Conservation (phyloP, 2,113 vertebrate genomes). For the Leucosticte australis region DNA sequence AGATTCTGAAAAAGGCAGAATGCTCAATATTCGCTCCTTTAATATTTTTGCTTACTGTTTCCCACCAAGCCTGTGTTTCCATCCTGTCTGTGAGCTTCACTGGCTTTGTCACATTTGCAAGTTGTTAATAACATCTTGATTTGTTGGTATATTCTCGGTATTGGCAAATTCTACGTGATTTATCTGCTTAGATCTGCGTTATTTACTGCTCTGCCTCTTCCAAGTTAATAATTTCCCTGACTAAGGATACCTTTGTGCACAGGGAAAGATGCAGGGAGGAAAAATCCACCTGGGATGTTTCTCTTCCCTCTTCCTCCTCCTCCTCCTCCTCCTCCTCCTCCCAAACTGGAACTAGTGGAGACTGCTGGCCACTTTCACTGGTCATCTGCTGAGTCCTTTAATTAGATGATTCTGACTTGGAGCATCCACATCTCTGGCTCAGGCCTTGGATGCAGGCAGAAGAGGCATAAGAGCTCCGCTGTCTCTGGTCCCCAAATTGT, state of each 20-base stretch:
- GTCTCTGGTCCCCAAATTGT: not conserved
- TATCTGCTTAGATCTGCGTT: not conserved
- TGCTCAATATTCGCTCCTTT: not conserved
- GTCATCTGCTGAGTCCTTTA: not conserved
- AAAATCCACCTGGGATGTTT: accelerated
- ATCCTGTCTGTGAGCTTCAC: not conserved
- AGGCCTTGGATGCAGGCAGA: not conserved
- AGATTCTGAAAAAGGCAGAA: not conserved
- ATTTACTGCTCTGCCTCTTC: not conserved
- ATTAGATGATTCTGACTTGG: not conserved
- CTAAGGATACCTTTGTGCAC: not conserved
- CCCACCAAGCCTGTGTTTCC: not conserved
- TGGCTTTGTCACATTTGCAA: not conserved
- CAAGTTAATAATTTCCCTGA: not conserved
- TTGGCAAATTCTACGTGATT: not conserved
- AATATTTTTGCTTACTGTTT: not conserved
- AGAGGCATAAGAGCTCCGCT: not conserved
- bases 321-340: not conserved
- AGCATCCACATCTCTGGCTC: not conserved
- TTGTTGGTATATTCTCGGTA: not conserved
- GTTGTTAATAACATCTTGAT: not conserved
- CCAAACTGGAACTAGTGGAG: not conserved
- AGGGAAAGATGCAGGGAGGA: not conserved
- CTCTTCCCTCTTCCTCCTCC: not conserved
- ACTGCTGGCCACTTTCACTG: not conserved